Evolutionary conservation across 2,888 invertebrate species (phyloP).

Genomic region (Drosophila melanosoma): DNA sequence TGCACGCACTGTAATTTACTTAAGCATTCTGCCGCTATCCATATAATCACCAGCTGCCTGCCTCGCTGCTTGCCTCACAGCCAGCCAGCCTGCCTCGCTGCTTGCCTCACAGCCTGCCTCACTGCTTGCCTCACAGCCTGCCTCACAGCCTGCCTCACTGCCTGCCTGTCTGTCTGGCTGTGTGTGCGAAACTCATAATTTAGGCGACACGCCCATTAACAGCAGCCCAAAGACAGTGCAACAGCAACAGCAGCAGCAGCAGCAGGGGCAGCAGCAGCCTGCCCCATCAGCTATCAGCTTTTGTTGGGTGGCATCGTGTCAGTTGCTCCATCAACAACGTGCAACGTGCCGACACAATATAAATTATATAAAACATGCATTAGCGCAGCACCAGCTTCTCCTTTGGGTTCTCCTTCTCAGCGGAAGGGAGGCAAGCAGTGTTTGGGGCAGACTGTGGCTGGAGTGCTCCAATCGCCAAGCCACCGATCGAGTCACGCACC

Average conservation of each 20-base stretch:
- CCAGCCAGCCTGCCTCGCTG: slow-evolving; percentile 7
- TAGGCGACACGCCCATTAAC: slow-evolving; percentile 79
- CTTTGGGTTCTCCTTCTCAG: not conserved
- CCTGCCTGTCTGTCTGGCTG: slow-evolving; percentile 17
- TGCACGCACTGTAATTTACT: slow-evolving; percentile 82
- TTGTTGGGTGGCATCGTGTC: slow-evolving; percentile 78
- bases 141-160: not conserved
- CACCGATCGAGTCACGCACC: slow-evolving; percentile 64
- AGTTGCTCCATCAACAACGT: slow-evolving; percentile 75
- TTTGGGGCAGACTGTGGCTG: not conserved
- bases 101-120: slow-evolving; percentile 1
- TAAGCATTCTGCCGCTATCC: slow-evolving; percentile 76
- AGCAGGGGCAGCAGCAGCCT: not conserved
- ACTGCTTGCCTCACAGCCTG: not conserved
- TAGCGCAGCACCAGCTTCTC: slow-evolving; percentile 35
- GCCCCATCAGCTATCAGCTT: slow-evolving; percentile 20
- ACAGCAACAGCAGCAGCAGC: not conserved
- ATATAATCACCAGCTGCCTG: slow-evolving; percentile 58
- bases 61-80: slow-evolving; percentile 12
- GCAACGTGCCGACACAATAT: slow-evolving; percentile 80
- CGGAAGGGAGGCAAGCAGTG: not conserved
- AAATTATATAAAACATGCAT: slow-evolving; percentile 75
- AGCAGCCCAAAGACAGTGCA: slow-evolving; percentile 50
- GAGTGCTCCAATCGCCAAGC: slow-evolving; percentile 6
- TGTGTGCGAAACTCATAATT: slow-evolving; percentile 82